phyloP scores from a whole-genome alignment of 2,888 invertebrate species.

The Temnothorax ravouxi region DNA sequence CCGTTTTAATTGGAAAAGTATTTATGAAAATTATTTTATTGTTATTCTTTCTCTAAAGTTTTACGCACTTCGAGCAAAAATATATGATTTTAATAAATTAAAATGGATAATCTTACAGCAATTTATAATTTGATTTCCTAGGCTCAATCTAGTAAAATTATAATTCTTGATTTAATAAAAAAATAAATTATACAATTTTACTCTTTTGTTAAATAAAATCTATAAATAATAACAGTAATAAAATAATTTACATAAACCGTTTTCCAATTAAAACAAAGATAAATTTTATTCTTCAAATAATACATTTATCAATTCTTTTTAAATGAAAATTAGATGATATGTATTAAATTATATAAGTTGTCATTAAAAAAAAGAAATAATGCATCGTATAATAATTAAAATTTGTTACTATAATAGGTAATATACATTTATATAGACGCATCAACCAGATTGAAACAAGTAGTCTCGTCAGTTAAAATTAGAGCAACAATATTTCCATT shows the following conservation, averaged over 20 bases:
- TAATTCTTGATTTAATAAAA: not conserved
- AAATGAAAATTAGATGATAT: not conserved
- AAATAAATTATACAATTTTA: not conserved
- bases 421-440: not conserved
- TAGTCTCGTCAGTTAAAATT: not conserved
- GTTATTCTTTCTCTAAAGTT: not conserved
- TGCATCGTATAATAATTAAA: not conserved
- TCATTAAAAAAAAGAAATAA: not conserved
- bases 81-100: not conserved
- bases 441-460: not conserved
- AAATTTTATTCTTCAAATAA: not conserved
- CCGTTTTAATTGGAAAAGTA: not conserved
- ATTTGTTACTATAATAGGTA: not conserved
- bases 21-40: not conserved
- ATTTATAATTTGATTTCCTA: not conserved
- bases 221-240: not conserved
- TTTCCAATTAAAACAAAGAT: not conserved
- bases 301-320: not conserved
- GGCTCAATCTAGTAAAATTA: not conserved
- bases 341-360: not conserved
- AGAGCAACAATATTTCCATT: not conserved
- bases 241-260: not conserved
- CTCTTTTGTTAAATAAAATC: not conserved
- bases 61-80: not conserved
- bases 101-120: not conserved